Evolutionary conservation across 2,888 invertebrate genomes (phyloP).

Genomic region (Ichneumoninae sp.): DNA sequence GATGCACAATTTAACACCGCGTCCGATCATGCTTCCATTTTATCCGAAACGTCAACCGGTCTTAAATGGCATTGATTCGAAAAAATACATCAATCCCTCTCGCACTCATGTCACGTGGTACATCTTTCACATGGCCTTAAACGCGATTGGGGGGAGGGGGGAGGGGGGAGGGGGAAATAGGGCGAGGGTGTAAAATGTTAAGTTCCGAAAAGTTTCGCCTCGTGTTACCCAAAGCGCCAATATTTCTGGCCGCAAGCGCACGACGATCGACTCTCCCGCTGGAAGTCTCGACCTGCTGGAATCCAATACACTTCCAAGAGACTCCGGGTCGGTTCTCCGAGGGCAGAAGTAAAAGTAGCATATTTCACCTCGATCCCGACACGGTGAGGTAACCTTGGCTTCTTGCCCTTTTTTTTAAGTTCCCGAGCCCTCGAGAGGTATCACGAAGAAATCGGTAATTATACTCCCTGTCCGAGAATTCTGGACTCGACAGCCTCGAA

Average conservation of each 20-base stretch:
- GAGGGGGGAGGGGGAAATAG: too few species aligned
- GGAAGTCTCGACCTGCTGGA: constrained; percentile 6
- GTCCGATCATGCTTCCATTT: too few species aligned
- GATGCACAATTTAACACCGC: too few species aligned
- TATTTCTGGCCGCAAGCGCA: background rate
- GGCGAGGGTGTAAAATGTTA: too few species aligned
- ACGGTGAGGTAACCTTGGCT: constrained; percentile 56
- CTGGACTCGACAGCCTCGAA: constrained; percentile 61
- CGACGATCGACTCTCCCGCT: background rate
- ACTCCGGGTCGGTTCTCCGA: background rate
- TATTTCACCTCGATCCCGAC: constrained; percentile 41
- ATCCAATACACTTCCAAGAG: background rate
- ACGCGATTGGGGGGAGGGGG: background rate
- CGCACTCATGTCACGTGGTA: too few species aligned
- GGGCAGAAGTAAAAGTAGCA: constrained; percentile 31
- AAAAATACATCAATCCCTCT: too few species aligned
- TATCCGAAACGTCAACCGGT: too few species aligned
- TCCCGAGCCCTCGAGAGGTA: constrained; percentile 42
- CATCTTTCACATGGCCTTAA: too few species aligned
- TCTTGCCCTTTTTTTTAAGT: constrained; percentile 16
- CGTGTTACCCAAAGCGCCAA: background rate
- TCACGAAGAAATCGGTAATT: constrained; percentile 66
- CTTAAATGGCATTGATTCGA: too few species aligned
- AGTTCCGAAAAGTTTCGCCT: background rate
- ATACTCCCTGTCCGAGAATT: constrained; percentile 57